Evolutionary conservation across 1,140 invertebrate species (phyloP).

Genomic region (Halesus radiatus): DNA sequence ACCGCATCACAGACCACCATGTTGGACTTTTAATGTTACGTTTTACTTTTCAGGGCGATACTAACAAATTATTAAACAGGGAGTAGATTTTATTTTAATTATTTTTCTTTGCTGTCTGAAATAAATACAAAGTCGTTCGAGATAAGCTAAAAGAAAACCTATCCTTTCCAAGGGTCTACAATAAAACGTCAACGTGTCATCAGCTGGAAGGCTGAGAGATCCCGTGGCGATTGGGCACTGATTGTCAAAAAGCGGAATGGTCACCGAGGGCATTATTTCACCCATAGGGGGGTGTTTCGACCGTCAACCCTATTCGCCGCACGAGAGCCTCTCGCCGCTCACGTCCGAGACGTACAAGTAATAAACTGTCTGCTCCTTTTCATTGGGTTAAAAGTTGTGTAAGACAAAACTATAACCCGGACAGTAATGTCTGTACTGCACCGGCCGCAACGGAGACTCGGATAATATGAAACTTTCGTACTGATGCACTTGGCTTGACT

Average conservation of each 20-base stretch:
- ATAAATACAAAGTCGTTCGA: too few relatives aligned
- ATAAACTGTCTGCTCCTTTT: constrained; percentile 50
- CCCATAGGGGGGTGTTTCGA: background rate
- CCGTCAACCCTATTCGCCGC: background rate
- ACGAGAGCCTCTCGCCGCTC: constrained; percentile 23
- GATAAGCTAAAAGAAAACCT: too few relatives aligned
- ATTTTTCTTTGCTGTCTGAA: too few relatives aligned
- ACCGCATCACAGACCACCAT: too few relatives aligned
- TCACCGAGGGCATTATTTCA: background rate
- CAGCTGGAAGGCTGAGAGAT: background rate
- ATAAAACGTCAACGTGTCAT: too few relatives aligned
- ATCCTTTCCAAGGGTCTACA: too few relatives aligned
- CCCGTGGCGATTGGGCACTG: background rate
- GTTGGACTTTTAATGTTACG: too few relatives aligned
- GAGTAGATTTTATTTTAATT: too few relatives aligned
- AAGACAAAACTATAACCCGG: constrained; percentile 28
- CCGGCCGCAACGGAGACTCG: background rate
- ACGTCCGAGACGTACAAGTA: constrained; percentile 49
- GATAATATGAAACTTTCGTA: constrained; percentile 13
- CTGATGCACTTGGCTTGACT: constrained; percentile 1
- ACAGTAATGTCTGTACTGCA: background rate
- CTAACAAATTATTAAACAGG: too few relatives aligned
- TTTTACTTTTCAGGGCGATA: too few relatives aligned
- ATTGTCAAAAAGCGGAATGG: background rate
- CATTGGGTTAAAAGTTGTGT: constrained; percentile 50